Percentiles rank a stretch among this genome's conserved stretches.
Evolutionary conservation across 2,888 invertebrate species (phyloP).

Genomic region (Ophion slaviceki): DNA sequence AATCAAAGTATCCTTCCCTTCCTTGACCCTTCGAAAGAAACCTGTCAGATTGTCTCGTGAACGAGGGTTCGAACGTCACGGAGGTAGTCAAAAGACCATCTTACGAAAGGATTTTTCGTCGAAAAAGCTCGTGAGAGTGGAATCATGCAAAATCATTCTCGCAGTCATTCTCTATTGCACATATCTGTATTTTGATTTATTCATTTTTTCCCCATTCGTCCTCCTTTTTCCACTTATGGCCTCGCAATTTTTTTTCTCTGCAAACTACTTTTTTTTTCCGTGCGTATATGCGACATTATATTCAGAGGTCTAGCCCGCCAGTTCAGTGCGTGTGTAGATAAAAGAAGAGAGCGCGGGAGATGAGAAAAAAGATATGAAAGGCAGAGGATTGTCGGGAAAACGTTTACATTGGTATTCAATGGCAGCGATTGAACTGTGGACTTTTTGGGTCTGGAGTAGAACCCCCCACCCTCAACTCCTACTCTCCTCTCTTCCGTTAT

Average conservation of each 20-base stretch:
- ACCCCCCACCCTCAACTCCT: neutral
- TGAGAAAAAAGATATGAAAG: conserved; percentile 42
- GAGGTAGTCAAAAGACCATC: neutral
- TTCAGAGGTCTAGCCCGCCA: conserved; percentile 30
- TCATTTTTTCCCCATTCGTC: neutral
- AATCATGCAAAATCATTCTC: conserved; percentile 34
- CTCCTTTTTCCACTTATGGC: neutral
- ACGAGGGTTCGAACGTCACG: conserved; percentile 11
- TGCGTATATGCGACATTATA: conserved; percentile 21
- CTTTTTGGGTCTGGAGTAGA: conserved; percentile 66
- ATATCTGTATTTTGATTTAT: neutral
- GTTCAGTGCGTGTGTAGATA: conserved; percentile 45
- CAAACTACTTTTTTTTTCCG: neutral
- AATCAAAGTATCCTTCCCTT: conserved; percentile 57
- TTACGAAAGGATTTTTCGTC: conserved; percentile 25
- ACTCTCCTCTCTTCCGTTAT: conserved; percentile 14
- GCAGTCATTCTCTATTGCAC: neutral
- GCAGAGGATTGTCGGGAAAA: conserved; percentile 67
- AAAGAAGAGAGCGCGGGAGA: conserved; percentile 39
- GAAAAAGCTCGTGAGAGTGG: conserved; percentile 25
- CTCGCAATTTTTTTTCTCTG: conserved; percentile 2
- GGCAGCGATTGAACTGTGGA: conserved; percentile 78
- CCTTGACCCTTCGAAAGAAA: conserved; percentile 12
- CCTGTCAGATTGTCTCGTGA: conserved; percentile 34
- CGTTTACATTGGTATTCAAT: conserved; percentile 81